Base-by-base conservation (phyloP, 2,888 invertebrate genomes). In the Ichneumoninae sp. region DNA sequence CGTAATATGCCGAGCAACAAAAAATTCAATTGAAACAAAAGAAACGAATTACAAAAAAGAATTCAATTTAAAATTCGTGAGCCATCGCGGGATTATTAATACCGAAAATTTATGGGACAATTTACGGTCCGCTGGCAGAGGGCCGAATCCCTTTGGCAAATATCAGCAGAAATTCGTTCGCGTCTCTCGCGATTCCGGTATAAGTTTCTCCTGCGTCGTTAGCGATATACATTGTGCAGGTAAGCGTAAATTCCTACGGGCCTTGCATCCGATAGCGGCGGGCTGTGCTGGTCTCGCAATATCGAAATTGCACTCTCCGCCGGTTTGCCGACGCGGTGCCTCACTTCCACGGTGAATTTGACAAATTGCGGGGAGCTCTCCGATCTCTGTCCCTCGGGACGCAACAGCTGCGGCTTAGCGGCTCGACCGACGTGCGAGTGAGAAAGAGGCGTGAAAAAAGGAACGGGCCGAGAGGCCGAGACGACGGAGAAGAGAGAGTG, bases 401-500 rank as follows among this genome's bases (percentile, higher is more conserved):
- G 81, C 76, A 81, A 81, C 71, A 81, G 76, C 76, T 76, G 69
- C 40, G 70, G 30, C 19, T 40, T 33, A 16, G 57, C 54, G 26
- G 8, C 33, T n/a, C 62, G 52, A 3, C 19, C 26, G 33, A 52
- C 68, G 76, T 60, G 44, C 16, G 19, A 50, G 57, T 0, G 7
- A 36, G 26, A 19, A 10, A 54, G 16, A n/a, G 13, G 65, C 16
- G 69, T 13, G 54, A 60, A 62, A 26, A 52, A 40, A 70, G 26
- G 54, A 65, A 47, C 33, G 16, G 26, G 60, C 47, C 47, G 50
- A 44, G 57, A 16, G 54, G 16, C 7, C 26, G 8, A 1, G 8
- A 26, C 4, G 69, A 50, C 44, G 33, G 19, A 30, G 36, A 40
- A 36, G 3, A 6, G 52, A 33, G 26, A 62, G 40, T 30, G 36